A percentile compares a stretch with the other conserved stretches of the same genome.
These are phyloP conservation scores for Plectropomus leopardus DNA, from an alignment of 2,113 vertebrate genomes.

Conservation along the genomic window DNA sequence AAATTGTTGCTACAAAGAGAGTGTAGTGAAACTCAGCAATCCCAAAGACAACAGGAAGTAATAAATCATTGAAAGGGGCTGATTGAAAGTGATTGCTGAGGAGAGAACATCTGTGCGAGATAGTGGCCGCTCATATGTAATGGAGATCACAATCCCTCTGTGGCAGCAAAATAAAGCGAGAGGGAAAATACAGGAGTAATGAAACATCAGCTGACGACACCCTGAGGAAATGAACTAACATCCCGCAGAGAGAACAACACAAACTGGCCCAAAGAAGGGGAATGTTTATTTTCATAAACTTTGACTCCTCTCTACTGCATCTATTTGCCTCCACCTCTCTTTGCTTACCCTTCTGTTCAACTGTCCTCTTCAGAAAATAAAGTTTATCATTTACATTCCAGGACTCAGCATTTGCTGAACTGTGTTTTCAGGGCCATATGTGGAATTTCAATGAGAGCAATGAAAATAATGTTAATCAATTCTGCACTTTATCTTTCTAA, in stretches of 20 bases:
- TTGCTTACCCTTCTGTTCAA: constrained; percentile 13
- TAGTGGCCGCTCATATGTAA: constrained; percentile 31
- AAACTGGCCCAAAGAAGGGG: constrained; percentile 39
- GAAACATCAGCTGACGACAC: constrained; percentile 55
- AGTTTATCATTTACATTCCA: constrained; percentile 10
- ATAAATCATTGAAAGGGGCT: constrained; percentile 66
- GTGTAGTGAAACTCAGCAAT: constrained; percentile 30
- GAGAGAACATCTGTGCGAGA: constrained; percentile 68
- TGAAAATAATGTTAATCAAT: neutral
- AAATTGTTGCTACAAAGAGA: constrained; percentile 19
- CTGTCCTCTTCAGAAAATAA: constrained; percentile 7
- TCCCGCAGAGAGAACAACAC: constrained; percentile 47
- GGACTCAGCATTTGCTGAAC: neutral
- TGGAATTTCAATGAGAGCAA: neutral
- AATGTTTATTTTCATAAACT: constrained; percentile 62
- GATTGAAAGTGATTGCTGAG: constrained; percentile 55
- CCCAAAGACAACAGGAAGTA: constrained; percentile 70
- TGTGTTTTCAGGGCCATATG: constrained; percentile 13
- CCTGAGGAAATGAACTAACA: constrained; percentile 51
- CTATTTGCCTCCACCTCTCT: neutral
- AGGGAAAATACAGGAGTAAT: constrained; percentile 44
- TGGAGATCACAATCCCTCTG: constrained; percentile 56
- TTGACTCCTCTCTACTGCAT: constrained; percentile 20
- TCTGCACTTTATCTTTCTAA: neutral
- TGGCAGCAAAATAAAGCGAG: constrained; percentile 43